Evolutionary conservation across 2,888 invertebrate genomes (phyloP).

Genomic region (Macropis europaea): DNA sequence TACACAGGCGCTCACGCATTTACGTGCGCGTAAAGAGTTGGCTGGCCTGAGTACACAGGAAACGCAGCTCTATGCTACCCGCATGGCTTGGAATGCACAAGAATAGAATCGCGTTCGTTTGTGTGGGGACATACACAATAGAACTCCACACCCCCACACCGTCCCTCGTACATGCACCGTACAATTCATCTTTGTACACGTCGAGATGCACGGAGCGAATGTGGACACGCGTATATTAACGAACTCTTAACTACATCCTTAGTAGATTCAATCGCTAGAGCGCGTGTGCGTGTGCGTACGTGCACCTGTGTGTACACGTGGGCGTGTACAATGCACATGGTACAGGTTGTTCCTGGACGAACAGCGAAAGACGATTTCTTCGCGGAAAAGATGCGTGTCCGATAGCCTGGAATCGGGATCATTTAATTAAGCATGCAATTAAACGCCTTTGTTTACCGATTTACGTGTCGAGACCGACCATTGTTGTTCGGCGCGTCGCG

Average conservation of each 20-base stretch:
- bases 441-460: constrained; percentile 21
- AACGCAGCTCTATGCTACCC: constrained; percentile 43
- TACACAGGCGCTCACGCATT: constrained; percentile 3
- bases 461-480: background rate
- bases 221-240: constrained; percentile 21
- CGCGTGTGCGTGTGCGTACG: background rate
- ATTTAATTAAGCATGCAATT: constrained; percentile 50
- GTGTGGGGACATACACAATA: constrained; percentile 24
- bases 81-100: constrained; percentile 57
- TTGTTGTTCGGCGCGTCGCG: constrained; percentile 10
- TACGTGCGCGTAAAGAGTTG: constrained; percentile 24
- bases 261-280: background rate
- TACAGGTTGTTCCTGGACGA: constrained; percentile 35
- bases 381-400: constrained; percentile 30
- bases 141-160: background rate
- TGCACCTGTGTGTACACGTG: constrained; percentile 17
- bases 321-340: constrained; percentile 14
- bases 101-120: constrained; percentile 52
- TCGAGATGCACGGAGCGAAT: background rate
- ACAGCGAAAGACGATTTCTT: constrained; percentile 42
- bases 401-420: constrained; percentile 28
- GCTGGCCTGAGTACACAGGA: constrained; percentile 47
- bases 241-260: constrained; percentile 29
- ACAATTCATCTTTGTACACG: constrained; percentile 1
- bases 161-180: background rate